Base-by-base conservation (phyloP, 2,113 vertebrate genomes). In the Menidia beryllina region DNA sequence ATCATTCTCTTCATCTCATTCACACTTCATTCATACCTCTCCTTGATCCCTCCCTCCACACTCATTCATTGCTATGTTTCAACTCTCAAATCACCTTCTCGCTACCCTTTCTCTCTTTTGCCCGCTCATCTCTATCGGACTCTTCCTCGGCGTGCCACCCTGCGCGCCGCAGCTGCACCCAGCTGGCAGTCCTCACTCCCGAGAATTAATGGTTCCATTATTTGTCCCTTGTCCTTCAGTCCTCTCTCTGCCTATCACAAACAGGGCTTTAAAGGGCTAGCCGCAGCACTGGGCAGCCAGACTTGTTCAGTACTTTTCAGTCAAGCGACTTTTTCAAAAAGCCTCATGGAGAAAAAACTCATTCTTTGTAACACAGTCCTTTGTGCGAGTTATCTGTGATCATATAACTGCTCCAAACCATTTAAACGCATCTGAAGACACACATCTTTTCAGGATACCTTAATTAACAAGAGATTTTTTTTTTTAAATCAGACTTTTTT, bases 171-270 rank as follows among this genome's bases (percentile, higher is more conserved):
- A 91, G 82, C 88, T 90, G 86, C 86, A 83, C 81, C 77, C 82
- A 65, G 80, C 83, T 88, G 86, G 90, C 88, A 86, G 76, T 69
- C 57, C 65, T 82, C 77, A 74, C 81, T 78, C 71, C 54, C 69
- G 75, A 84, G 81, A 87, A 89, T 86, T 89, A 91, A 89, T 87
- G 87, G 82, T 79, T 69, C 69, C 84, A 84, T 91, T 91, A 89
- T 90, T 63, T 73, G 60, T 62, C 72, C 36, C 71, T 71, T 7
- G n/a, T 74, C 79, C 73, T 69, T 83, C 75, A 65, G 79, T 45
- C 59, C 73, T 72, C 70, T 79, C 74, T 72, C 69, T 77, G 57
- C 21, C 51, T 62, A n/a, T 17, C 68, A 69, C 47, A 71, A 27
- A 62, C 38, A 43, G 62, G 49, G 69, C 77, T 55, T 2, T 41